These are phyloP conservation scores for Leptarthrus brevirostris DNA, from an alignment of 2,888 invertebrate genomes.

Conservation along the genomic window DNA sequence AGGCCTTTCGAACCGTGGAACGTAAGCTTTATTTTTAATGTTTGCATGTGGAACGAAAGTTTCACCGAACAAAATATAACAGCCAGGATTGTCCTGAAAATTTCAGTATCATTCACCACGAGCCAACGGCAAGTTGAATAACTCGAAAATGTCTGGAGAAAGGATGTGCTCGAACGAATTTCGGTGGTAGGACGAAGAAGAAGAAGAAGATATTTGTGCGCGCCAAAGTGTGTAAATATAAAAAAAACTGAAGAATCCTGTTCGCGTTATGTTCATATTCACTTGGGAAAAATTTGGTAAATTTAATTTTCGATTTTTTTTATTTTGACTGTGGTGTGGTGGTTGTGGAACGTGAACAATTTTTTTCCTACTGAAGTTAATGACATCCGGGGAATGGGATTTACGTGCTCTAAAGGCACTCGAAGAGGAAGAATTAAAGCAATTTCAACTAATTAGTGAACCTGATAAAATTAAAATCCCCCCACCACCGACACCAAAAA, in stretches of 20 bases:
- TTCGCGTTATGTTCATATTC: no score
- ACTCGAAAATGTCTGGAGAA: no score
- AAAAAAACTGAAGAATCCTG: neutral
- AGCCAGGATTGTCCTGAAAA: no score
- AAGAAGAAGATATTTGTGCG: neutral
- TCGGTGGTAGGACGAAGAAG: neutral
- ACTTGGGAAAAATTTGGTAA: no score
- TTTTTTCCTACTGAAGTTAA: conserved; percentile 55
- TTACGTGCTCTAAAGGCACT: conserved; percentile 66
- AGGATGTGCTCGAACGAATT: no score
- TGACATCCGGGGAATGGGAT: conserved; percentile 68
- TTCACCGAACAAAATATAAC: no score
- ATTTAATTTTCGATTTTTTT: no score
- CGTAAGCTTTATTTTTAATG: neutral
- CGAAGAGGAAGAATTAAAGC: conserved; percentile 66
- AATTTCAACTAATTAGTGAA: conserved; percentile 64
- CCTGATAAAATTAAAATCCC: conserved; percentile 60
- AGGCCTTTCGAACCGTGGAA: no score
- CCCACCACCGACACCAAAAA: conserved; percentile 56
- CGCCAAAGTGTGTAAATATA: conserved; percentile 9
- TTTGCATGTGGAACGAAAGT: no score
- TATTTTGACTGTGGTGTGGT: conserved; percentile 1
- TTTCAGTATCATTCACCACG: no score
- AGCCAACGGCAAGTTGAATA: no score
- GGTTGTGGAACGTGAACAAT: conserved; percentile 32